phyloP scores from a whole-genome alignment of 2,797 vertebrate species.

The Halcyon leucocephala region DNA sequence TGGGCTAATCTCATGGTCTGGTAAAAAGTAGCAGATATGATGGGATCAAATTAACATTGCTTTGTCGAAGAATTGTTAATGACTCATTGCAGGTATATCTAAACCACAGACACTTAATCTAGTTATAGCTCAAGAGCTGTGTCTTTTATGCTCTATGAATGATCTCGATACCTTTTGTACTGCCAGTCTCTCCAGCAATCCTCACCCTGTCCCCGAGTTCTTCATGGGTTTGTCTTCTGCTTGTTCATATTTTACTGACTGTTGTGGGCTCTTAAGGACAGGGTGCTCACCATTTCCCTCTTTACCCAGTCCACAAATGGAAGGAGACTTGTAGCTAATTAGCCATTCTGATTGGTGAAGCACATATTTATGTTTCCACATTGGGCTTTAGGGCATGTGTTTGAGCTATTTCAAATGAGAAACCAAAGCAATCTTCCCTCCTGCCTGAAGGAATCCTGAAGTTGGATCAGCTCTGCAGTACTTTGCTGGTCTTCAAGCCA shows the following conservation, averaged over 20 bases:
- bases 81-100: no score
- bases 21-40: neutral
- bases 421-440: neutral
- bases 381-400: neutral
- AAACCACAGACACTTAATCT: no score
- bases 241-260: no score
- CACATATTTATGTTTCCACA: neutral
- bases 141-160: no score
- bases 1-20: neutral
- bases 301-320: neutral
- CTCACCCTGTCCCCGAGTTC: no score
- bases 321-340: neutral
- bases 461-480: neutral
- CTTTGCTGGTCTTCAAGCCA: neutral
- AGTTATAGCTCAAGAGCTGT: no score
- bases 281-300: neutral
- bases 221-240: no score
- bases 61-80: slow-evolving; percentile 12
- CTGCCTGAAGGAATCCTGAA: neutral
- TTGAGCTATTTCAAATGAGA: neutral
- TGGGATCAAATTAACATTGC: neutral
- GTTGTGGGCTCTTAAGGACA: no score
- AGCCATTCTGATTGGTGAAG: neutral
- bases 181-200: no score
- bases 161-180: no score